These are phyloP conservation scores for Gallinago nigripennis DNA, from an alignment of 2,797 vertebrate species.

Conservation along the genomic window DNA sequence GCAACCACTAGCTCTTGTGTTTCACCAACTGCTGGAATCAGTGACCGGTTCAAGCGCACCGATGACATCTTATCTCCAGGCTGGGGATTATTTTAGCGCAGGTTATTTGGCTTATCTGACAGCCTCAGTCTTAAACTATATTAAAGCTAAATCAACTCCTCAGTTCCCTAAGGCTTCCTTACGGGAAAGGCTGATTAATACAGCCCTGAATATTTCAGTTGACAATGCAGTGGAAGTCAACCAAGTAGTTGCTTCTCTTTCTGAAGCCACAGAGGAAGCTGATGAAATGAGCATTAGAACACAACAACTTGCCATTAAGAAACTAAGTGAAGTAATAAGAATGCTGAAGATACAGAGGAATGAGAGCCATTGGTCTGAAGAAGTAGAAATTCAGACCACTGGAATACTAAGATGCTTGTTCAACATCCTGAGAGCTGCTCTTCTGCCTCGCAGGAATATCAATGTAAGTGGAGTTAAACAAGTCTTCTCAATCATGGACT, in stretches of 20 bases:
- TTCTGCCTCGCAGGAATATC: background rate
- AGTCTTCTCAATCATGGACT: constrained; percentile 44
- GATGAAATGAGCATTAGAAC: background rate
- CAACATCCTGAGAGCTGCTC: constrained; percentile 62
- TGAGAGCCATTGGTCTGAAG: constrained; percentile 4
- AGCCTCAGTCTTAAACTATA: constrained; percentile 65
- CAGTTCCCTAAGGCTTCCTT: background rate
- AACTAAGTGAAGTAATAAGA: constrained; percentile 37
- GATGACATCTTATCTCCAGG: background rate
- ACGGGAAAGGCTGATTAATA: constrained; percentile 58
- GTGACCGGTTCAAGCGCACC: background rate
- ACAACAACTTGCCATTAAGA: background rate
- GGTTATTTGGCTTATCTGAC: constrained; percentile 60
- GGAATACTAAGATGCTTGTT: constrained; percentile 69
- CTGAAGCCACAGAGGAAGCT: constrained; percentile 46
- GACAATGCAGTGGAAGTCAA: constrained; percentile 25
- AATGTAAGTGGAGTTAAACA: background rate
- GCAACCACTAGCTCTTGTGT: background rate
- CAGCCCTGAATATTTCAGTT: constrained; percentile 11
- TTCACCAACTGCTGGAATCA: background rate
- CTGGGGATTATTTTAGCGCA: constrained; percentile 28
- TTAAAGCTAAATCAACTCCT: background rate
- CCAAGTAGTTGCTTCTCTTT: constrained; percentile 61
- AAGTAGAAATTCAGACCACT: constrained; percentile 58
- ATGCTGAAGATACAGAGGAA: constrained; percentile 8